Evolutionary conservation across 2,888 invertebrate genomes (phyloP).

Genomic region (Mycalesis mineus): DNA sequence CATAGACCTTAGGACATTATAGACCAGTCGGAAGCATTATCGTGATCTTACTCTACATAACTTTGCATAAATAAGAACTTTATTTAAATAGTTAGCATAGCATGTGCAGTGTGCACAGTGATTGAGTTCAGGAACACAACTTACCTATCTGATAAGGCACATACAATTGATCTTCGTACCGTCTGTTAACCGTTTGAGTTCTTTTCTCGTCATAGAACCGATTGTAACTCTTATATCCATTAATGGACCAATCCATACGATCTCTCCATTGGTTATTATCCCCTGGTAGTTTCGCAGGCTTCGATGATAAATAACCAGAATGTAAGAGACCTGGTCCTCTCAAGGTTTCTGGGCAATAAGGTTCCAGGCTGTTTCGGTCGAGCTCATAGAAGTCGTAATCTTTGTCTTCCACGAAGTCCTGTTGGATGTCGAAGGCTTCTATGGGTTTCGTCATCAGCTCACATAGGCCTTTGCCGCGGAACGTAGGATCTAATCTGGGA

Average conservation of each 20-base stretch:
- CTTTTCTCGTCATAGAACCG: constrained; percentile 43
- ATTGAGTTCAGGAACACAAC: constrained; percentile 33
- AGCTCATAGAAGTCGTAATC: constrained; percentile 89
- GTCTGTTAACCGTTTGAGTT: constrained; percentile 37
- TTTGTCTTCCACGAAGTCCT: constrained; percentile 80
- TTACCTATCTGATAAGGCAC: constrained; percentile 78
- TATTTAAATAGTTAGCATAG: no score
- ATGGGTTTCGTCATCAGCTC: constrained; percentile 86
- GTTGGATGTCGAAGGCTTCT: constrained; percentile 80
- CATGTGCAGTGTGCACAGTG: no score
- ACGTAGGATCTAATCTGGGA: constrained; percentile 81
- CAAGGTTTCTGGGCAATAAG: constrained; percentile 73
- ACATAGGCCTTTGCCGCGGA: constrained; percentile 85
- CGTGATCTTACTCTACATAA: no score
- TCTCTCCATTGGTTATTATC: constrained; percentile 41
- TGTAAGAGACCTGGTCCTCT: constrained; percentile 62
- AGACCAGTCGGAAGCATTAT: no score
- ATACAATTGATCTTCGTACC: constrained; percentile 59
- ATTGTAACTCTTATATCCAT: constrained; percentile 38
- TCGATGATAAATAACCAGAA: constrained; percentile 66
- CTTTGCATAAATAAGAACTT: no score
- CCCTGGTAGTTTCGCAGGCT: constrained; percentile 44
- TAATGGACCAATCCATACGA: constrained; percentile 46
- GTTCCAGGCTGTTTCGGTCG: constrained; percentile 83
- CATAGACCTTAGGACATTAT: no score